Evolutionary conservation across 2,888 invertebrate species (phyloP).

Genomic region (Nephrotoma flavescens): DNA sequence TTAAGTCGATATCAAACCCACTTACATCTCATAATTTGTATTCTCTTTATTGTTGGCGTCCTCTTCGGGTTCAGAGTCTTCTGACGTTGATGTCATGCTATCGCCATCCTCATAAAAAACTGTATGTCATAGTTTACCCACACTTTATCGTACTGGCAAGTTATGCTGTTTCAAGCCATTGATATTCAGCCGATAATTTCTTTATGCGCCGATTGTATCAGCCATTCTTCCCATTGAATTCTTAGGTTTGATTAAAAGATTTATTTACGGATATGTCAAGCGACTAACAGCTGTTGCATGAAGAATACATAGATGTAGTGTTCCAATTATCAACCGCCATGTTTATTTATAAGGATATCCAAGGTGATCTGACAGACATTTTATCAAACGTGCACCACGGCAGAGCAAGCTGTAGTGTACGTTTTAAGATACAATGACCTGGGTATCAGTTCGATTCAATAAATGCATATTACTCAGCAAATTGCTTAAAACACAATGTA

Average conservation of each 20-base stretch:
- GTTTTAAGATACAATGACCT: no score
- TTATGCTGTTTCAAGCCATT: background rate
- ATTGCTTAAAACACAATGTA: no score
- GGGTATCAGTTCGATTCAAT: no score
- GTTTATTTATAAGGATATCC: background rate
- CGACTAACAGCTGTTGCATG: background rate
- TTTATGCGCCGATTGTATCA: background rate
- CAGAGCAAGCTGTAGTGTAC: no score
- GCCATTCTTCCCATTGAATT: no score
- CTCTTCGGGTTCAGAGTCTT: background rate
- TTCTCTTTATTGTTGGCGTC: background rate
- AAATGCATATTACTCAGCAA: no score
- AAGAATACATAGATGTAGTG: background rate
- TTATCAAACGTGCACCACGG: no score
- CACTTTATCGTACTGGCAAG: background rate
- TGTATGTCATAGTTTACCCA: background rate
- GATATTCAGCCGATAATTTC: background rate
- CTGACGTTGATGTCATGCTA: background rate
- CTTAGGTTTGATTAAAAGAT: no score
- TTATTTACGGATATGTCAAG: no score
- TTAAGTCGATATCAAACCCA: no score
- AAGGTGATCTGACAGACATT: background rate
- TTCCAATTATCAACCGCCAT: background rate
- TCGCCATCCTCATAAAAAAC: background rate
- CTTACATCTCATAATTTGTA: no score